Evolutionary conservation across 2,113 vertebrate species (phyloP).

Genomic region (Desmodus rotundus): DNA sequence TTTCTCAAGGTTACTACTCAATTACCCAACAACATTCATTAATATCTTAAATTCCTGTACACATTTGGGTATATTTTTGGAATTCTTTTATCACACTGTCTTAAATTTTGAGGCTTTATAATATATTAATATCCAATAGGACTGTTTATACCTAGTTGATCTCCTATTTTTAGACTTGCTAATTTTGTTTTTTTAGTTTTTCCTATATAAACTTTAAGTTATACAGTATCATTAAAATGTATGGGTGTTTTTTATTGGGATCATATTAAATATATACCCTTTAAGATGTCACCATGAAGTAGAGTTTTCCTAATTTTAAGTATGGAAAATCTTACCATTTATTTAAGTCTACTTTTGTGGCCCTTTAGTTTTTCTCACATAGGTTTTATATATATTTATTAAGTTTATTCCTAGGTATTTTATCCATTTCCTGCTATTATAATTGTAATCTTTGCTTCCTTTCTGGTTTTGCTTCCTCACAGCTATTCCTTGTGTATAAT

Average conservation of each 20-base stretch:
- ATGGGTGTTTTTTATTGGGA: background rate
- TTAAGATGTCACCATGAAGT: background rate
- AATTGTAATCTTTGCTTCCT: background rate
- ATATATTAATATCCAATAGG: background rate
- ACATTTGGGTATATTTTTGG: background rate
- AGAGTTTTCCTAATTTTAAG: background rate
- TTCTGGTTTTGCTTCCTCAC: background rate
- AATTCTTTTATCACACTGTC: background rate
- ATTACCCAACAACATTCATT: background rate
- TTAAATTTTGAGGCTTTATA: background rate
- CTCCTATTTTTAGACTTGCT: background rate
- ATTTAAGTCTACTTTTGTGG: background rate
- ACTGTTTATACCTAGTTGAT: background rate
- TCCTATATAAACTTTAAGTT: background rate
- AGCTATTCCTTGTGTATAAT: background rate
- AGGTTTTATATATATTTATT: background rate
- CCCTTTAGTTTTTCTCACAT: background rate
- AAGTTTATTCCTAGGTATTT: background rate
- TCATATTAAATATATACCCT: background rate
- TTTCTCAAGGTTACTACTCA: background rate
- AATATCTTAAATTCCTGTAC: background rate
- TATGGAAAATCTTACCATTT: background rate
- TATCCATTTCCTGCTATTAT: background rate
- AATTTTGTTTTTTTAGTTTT: background rate
- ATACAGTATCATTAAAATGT: background rate